These are phyloP conservation scores for Trachelipus rathkii DNA, from an alignment of 1,140 invertebrate species.

Conservation along the genomic window DNA sequence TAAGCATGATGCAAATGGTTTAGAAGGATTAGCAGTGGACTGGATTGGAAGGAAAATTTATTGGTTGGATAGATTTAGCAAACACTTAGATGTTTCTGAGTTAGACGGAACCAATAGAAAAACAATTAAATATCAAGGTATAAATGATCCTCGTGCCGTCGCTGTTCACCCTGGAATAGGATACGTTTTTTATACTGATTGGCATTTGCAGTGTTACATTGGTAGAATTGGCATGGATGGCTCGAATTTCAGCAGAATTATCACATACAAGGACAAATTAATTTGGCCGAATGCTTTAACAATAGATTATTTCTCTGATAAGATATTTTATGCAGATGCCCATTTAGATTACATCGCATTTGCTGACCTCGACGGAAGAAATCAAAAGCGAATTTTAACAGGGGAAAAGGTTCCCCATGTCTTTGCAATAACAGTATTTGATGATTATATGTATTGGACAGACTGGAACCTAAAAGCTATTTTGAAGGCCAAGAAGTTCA, in stretches of 20 bases:
- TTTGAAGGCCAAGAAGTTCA: conserved; percentile 77
- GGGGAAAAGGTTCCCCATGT: conserved; percentile 82
- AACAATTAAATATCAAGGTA: conserved; percentile 72
- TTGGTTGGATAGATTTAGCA: conserved; percentile 93
- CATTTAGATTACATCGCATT: conserved; percentile 97
- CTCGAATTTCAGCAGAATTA: conserved; percentile 77
- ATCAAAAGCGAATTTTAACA: conserved; percentile 74
- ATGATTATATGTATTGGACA: conserved; percentile 93
- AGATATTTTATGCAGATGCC: conserved; percentile 95
- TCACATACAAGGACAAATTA: conserved; percentile 89
- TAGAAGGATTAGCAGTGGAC: conserved; percentile 94
- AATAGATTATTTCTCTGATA: conserved; percentile 92
- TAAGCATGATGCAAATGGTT: conserved; percentile 84
- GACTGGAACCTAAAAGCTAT: conserved; percentile 89
- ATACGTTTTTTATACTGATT: conserved; percentile 91
- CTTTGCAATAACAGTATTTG: conserved; percentile 88
- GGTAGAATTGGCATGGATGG: conserved; percentile 98
- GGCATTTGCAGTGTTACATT: conserved; percentile 89
- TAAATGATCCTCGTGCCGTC: conserved; percentile 87
- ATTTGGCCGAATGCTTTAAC: conserved; percentile 98
- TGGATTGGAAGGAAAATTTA: conserved; percentile 96
- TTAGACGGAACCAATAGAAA: conserved; percentile 85
- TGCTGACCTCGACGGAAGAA: conserved; percentile 80
- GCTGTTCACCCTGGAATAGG: conserved; percentile 91
- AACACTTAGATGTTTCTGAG: conserved; percentile 85